Percentiles rank a stretch among this genome's conserved stretches.
Conservation (phyloP, 2,113 vertebrate genomes). For the Chloroceryle aenea region DNA sequence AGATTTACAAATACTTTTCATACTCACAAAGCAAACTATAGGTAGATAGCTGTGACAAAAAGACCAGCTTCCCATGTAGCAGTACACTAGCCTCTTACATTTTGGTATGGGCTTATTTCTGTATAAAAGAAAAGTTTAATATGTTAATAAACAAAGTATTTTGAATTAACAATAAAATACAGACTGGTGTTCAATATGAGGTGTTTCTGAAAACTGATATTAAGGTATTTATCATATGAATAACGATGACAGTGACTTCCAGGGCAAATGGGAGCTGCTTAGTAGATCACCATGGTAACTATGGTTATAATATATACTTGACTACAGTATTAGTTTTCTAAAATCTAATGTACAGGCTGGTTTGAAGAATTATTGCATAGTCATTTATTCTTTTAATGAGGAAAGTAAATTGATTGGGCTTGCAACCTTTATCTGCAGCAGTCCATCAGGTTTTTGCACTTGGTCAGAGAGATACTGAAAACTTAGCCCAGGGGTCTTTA, state of each 20-base stretch:
- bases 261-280: constrained; percentile 2
- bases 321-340: not conserved
- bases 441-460: not conserved
- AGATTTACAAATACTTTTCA: constrained; percentile 6
- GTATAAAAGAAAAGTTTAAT: constrained; percentile 10
- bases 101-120: constrained; percentile 12
- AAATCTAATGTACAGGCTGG: not conserved
- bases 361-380: constrained; percentile 37
- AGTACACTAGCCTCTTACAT: not conserved
- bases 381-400: constrained; percentile 22
- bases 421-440: constrained; percentile 1
- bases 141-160: not conserved
- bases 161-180: constrained; percentile 36
- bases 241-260: constrained; percentile 28
- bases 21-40: not conserved
- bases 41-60: not conserved
- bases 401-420: not conserved
- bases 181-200: constrained; percentile 16
- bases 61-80: not conserved
- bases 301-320: not conserved
- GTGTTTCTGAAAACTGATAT: constrained; percentile 14
- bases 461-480: not conserved
- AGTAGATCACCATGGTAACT: constrained; percentile 66
- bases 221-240: constrained; percentile 25
- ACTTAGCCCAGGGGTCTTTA: not conserved